These are phyloP conservation scores for Chiridota heheva DNA, from an alignment of 35 echinoderm and acorn worm species.

Conservation along the genomic window DNA sequence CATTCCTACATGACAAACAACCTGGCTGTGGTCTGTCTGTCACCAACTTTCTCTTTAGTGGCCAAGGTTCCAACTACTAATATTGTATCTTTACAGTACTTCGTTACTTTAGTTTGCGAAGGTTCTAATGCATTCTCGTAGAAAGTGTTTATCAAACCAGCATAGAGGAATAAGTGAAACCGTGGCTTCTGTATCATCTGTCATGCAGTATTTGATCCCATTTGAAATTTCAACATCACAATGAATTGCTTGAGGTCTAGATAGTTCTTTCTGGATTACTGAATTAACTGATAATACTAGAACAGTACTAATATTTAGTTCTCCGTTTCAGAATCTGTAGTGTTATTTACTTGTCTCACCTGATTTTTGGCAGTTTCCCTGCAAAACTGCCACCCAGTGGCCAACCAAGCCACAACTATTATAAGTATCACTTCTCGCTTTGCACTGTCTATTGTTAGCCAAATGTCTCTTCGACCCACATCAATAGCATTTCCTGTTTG, in stretches of 20 bases:
- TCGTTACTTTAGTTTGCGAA: constrained; percentile 9
- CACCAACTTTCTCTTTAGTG: constrained; percentile 20
- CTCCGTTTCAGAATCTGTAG: background rate
- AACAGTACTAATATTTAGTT: too few species aligned
- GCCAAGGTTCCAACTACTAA: constrained; percentile 39
- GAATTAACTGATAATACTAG: too few species aligned
- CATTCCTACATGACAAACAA: constrained; percentile 18
- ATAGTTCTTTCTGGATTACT: too few species aligned
- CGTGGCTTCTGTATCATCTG: constrained; percentile 42
- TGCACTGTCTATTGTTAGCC: constrained; percentile 4
- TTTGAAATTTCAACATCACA: constrained; percentile 30
- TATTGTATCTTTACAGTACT: constrained; percentile 25
- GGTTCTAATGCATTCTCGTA: constrained; percentile 13
- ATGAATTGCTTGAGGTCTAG: background rate
- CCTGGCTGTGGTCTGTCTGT: background rate
- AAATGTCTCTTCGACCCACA: background rate
- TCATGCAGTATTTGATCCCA: constrained; percentile 22
- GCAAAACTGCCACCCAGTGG: constrained; percentile 6
- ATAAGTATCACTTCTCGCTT: background rate
- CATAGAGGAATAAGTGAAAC: constrained; percentile 39
- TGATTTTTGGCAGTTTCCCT: background rate
- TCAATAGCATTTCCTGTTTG: background rate
- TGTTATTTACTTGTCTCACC: background rate
- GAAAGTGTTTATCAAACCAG: constrained; percentile 48
- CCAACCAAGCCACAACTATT: constrained; percentile 4